phyloP scores from a whole-genome alignment of 2,888 invertebrate genomes.

The Pilophorus perplexus region DNA sequence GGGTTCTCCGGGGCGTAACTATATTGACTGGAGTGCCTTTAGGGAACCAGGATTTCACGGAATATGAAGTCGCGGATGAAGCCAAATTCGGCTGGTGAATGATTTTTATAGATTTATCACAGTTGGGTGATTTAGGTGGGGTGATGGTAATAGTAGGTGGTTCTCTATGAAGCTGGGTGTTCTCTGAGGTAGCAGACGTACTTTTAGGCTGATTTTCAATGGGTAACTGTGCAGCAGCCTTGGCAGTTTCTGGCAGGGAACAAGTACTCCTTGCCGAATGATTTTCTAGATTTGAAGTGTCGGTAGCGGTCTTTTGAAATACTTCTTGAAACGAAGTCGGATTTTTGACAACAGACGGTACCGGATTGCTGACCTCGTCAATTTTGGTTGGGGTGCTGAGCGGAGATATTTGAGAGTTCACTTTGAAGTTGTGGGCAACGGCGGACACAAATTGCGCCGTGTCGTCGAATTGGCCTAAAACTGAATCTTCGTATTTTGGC shows the following conservation, averaged over 20 bases:
- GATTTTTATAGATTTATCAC: no score
- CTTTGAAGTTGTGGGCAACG: slow-evolving; percentile 40
- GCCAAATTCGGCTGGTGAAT: no score
- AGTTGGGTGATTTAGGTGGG: no score
- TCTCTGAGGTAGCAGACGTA: no score
- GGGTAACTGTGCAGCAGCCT: no score
- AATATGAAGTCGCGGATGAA: background rate
- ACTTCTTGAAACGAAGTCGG: slow-evolving; percentile 27
- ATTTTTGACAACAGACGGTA: background rate
- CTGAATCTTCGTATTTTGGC: slow-evolving; percentile 40
- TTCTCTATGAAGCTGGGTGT: no score
- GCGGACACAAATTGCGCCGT: slow-evolving; percentile 46
- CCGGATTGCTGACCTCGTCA: background rate
- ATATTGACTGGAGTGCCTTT: slow-evolving; percentile 33
- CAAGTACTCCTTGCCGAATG: no score
- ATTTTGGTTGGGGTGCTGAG: slow-evolving; percentile 43
- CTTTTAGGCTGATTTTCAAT: no score
- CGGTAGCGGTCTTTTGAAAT: no score
- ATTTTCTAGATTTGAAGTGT: no score
- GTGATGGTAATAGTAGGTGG: no score
- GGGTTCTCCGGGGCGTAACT: slow-evolving; percentile 38
- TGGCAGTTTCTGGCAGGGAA: no score
- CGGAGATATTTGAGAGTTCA: slow-evolving; percentile 43
- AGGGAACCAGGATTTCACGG: background rate
- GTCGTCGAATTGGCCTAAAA: slow-evolving; percentile 45